Evolutionary conservation across 2,888 invertebrate genomes (phyloP), one percentile per base, ranked within the genome.

Genomic region (Tenthredo mesomela): DNA sequence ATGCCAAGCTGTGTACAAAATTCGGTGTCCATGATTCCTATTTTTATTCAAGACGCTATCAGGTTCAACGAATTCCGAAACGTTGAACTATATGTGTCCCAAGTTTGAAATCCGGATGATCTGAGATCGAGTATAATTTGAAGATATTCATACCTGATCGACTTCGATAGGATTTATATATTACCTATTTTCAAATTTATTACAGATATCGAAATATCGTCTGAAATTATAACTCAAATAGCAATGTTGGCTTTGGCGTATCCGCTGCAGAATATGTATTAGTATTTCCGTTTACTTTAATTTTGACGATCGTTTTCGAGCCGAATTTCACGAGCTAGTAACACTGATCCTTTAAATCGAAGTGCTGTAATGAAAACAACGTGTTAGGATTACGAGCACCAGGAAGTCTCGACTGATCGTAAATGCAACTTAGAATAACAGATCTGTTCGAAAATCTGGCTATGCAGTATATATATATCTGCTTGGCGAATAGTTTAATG

Each of bases 241-340:
- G 50, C 25, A 54, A 77, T 54, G 50, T 77, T 77, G 21, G 29
- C 29, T 54, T 33, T 50, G 77, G 77, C 77, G 10, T 50, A 33
- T 50, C 7, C 6, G 54, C 6, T n/a, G n/a, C 43, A 21, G 18
- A 33, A 18, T 77, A 33, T 61, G 25, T 77, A 33, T 61, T n/a
- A 18, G n/a, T 77, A 77, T 54, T 50, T 77, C 29, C 47, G 50
- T 77, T 77, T 50, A 54, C 77, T 77, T 47, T 50, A 7, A 77
- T n/a, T 77, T 77, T 54, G 6, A 77, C 50, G 77, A 50, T 77
- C 77, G 77, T 50, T 77, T 29, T 54, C 18, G 33, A 47, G 50
- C 0, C 33, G 6, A 77, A 77, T 77, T 50, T 77, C 50, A 29
- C 77, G 43, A 40, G 73, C 40, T 73, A 43, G 5, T 43, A 73